These are phyloP conservation scores for Corythornis cristatus DNA, from an alignment of 2,113 vertebrate species.

Conservation along the genomic window DNA sequence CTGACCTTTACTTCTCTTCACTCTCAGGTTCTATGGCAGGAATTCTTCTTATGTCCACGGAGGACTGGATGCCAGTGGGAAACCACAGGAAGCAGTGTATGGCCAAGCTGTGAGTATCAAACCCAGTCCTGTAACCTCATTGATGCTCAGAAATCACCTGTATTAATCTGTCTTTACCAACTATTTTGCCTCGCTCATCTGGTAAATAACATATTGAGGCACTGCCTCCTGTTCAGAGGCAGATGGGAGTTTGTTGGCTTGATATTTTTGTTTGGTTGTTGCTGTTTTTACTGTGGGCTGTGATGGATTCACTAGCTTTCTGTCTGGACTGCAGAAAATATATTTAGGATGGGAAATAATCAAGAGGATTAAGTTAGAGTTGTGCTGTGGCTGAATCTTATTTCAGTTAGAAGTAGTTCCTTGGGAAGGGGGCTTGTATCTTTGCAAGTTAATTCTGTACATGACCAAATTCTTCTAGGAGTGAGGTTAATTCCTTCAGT, in stretches of 20 bases:
- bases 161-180: neutral
- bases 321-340: neutral
- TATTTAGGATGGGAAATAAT: neutral
- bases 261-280: neutral
- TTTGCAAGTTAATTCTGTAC: neutral
- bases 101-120: constrained; percentile 91
- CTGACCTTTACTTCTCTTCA: neutral
- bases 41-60: constrained; percentile 98
- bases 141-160: neutral
- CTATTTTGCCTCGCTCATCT: neutral
- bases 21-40: constrained; percentile 93
- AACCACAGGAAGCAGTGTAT: constrained; percentile 94
- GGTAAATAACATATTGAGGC: fast-evolving
- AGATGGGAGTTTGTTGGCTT: neutral
- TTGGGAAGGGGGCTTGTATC: neutral
- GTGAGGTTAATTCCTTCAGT: neutral
- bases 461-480: neutral
- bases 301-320: neutral
- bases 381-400: neutral
- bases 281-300: neutral
- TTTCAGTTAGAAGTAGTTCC: neutral
- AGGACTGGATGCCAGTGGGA: constrained; percentile 91
- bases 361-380: neutral
- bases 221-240: neutral
- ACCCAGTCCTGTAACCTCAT: neutral